A percentile compares a stretch with the other conserved stretches of the same genome.
phyloP scores from a whole-genome alignment of 2,797 vertebrate species.

The Fistularia commersonii region DNA sequence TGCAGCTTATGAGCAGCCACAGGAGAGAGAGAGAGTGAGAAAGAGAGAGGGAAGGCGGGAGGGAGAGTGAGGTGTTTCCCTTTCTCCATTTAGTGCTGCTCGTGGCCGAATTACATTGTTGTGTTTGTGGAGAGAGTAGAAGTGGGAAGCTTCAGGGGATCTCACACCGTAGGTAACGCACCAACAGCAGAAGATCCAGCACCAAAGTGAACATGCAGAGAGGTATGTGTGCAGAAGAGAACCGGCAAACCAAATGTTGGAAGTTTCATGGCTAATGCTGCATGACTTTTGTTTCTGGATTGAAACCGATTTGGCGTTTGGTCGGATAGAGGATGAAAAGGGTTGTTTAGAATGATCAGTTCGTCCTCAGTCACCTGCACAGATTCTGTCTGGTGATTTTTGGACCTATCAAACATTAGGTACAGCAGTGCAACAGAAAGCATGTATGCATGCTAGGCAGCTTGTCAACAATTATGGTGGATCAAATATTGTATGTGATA shows the following conservation, averaged over 20 bases:
- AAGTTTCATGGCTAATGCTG: too few relatives aligned
- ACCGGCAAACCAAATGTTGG: too few relatives aligned
- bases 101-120: conserved; percentile 9
- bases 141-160: background rate
- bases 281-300: too few relatives aligned
- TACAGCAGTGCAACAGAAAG: too few relatives aligned
- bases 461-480: too few relatives aligned
- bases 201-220: conserved; percentile 29
- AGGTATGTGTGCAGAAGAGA: conserved; percentile 38
- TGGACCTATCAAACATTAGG: too few relatives aligned
- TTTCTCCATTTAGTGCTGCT: conserved; percentile 14
- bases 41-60: background rate
- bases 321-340: background rate
- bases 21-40: conserved; percentile 7
- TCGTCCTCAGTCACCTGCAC: too few relatives aligned
- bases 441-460: too few relatives aligned
- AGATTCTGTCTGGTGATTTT: too few relatives aligned
- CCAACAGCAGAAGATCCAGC: conserved; percentile 12
- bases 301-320: background rate
- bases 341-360: too few relatives aligned
- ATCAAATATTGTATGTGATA: too few relatives aligned
- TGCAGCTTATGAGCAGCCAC: conserved; percentile 16
- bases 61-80: conserved; percentile 28
- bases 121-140: conserved; percentile 14
- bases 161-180: too few relatives aligned